Percentiles rank a stretch among this genome's conserved stretches.
Conservation (phyloP, 2,888 invertebrate species). For the Tetragonisca angustula region DNA sequence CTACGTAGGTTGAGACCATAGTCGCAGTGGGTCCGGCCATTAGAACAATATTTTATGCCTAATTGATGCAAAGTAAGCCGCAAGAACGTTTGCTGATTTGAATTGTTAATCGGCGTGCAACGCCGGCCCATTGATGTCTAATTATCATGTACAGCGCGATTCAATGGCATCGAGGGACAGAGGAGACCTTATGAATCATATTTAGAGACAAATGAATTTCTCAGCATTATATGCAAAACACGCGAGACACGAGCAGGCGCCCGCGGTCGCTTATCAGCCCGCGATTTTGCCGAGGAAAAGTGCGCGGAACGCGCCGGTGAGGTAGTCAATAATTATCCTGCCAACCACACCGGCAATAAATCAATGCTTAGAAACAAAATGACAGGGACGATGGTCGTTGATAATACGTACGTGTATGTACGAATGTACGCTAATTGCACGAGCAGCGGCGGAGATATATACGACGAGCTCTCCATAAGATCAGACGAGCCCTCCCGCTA, state of each 20-base stretch:
- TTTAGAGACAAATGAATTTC: constrained; percentile 62
- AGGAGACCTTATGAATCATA: constrained; percentile 51
- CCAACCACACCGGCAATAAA: constrained; percentile 51
- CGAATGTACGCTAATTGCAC: constrained; percentile 63
- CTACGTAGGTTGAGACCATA: constrained; percentile 14
- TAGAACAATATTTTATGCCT: constrained; percentile 55
- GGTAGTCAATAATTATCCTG: constrained; percentile 60
- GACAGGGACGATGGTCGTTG: constrained; percentile 58
- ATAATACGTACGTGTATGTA: constrained; percentile 54
- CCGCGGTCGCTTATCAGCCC: constrained; percentile 38
- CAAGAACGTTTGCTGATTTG: constrained; percentile 57
- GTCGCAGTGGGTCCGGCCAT: constrained; percentile 30
- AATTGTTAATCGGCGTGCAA: constrained; percentile 59
- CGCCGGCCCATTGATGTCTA: constrained; percentile 51
- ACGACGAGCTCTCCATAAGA: constrained; percentile 44
- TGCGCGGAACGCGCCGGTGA: constrained; percentile 15
- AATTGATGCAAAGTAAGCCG: constrained; percentile 64
- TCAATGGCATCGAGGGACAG: constrained; percentile 36
- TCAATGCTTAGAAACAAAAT: constrained; percentile 63
- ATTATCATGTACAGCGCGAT: constrained; percentile 55
- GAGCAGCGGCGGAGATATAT: constrained; percentile 36
- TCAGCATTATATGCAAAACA: constrained; percentile 62
- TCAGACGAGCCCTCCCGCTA: constrained; percentile 51
- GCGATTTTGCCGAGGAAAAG: constrained; percentile 36
- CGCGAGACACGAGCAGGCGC: background rate